These are phyloP conservation scores for Margarornis squamiger DNA, from an alignment of 2,797 vertebrate genomes.

Conservation along the genomic window DNA sequence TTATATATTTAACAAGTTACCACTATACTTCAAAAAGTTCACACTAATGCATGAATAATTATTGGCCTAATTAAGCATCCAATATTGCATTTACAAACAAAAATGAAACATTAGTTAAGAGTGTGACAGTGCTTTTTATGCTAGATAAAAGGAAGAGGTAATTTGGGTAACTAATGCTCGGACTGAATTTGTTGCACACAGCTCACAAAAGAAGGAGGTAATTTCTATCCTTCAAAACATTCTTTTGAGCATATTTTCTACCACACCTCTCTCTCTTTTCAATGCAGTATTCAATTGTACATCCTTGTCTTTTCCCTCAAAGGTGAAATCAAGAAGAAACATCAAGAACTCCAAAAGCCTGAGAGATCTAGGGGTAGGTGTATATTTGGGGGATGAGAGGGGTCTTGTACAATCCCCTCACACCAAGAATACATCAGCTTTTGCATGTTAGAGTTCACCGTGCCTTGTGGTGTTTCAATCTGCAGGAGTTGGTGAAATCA, in stretches of 20 bases:
- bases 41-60: constrained; percentile 74
- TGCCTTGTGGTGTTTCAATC: not conserved
- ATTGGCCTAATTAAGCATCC: constrained; percentile 70
- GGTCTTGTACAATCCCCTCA: not conserved
- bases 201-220: constrained; percentile 43
- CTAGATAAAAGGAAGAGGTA: constrained; percentile 63
- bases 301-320: not conserved
- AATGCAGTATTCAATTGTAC: not conserved
- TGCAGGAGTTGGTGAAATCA: not conserved
- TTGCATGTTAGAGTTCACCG: not conserved
- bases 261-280: not conserved
- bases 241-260: constrained; percentile 36
- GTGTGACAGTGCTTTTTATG: constrained; percentile 50
- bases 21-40: constrained; percentile 64
- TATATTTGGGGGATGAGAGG: not conserved
- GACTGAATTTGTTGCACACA: constrained; percentile 34
- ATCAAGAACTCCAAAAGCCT: constrained; percentile 13
- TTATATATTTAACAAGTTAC: constrained; percentile 65
- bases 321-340: not conserved
- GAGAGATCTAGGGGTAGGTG: not conserved
- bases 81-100: constrained; percentile 30
- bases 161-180: constrained; percentile 67
- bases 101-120: constrained; percentile 61
- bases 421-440: not conserved
- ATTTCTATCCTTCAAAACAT: constrained; percentile 60